phyloP scores from a whole-genome alignment of 2,888 invertebrate genomes.

The Peribatodes rhomboidaria region DNA sequence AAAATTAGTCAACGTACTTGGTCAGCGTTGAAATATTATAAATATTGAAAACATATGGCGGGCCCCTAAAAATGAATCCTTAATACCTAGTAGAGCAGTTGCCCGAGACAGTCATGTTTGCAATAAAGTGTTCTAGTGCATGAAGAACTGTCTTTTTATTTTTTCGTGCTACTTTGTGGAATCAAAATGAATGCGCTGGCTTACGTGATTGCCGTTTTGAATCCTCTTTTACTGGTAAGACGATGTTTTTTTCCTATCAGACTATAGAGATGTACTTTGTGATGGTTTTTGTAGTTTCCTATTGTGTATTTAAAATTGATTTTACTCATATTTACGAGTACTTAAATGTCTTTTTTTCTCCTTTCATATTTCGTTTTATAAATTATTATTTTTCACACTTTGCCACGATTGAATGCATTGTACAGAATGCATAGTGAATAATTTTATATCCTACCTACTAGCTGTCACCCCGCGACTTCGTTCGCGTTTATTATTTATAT shows the following conservation, averaged over 20 bases:
- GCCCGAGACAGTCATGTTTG: constrained; percentile 26
- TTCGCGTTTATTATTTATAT: too few relatives aligned
- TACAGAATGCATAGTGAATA: too few relatives aligned
- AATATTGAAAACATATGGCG: constrained; percentile 51
- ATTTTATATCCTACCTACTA: too few relatives aligned
- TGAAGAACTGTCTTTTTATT: not conserved
- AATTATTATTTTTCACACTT: too few relatives aligned
- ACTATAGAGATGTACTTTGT: not conserved
- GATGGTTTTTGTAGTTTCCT: not conserved
- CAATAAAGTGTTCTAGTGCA: constrained; percentile 10
- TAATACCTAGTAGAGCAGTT: constrained; percentile 42
- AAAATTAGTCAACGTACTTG: constrained; percentile 56
- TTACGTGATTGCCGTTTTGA: constrained; percentile 26
- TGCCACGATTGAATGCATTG: too few relatives aligned
- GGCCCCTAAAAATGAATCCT: constrained; percentile 46
- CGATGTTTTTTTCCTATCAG: not conserved
- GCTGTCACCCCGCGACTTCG: too few relatives aligned
- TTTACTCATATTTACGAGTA: too few relatives aligned
- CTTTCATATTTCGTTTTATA: too few relatives aligned
- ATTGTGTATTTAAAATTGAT: not conserved
- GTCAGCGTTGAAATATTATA: constrained; percentile 64
- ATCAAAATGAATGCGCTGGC: constrained; percentile 22
- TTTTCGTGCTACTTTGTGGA: not conserved
- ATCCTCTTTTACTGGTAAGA: constrained; percentile 26
- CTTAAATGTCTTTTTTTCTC: too few relatives aligned